A percentile compares a stretch with the other conserved stretches of the same genome.
Evolutionary conservation across 2,113 vertebrate species (phyloP).

Genomic region (Paralichthys olivaceus): DNA sequence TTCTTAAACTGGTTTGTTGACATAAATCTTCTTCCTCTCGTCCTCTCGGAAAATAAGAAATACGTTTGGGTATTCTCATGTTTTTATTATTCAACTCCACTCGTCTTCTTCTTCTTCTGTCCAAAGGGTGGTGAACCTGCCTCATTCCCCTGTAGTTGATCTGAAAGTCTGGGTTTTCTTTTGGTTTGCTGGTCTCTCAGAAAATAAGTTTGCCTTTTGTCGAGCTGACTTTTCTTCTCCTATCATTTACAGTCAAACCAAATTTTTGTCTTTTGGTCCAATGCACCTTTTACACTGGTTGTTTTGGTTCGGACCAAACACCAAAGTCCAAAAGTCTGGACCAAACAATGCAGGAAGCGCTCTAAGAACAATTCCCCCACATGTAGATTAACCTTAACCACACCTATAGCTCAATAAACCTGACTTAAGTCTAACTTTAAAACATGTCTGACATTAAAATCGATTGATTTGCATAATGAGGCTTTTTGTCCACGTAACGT

Average conservation of each 20-base stretch:
- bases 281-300: too few species aligned
- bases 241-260: too few species aligned
- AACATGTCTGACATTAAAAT: not conserved
- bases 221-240: not conserved
- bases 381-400: too few species aligned
- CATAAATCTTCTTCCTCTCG: not conserved
- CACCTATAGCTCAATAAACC: too few species aligned
- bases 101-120: not conserved
- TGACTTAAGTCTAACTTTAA: not conserved
- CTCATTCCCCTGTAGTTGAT: not conserved
- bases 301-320: too few species aligned
- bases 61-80: not conserved
- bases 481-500: too few species aligned
- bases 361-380: too few species aligned
- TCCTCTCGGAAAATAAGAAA: not conserved
- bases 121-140: not conserved
- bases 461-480: too few species aligned
- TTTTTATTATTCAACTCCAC: not conserved
- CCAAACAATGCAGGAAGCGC: not conserved
- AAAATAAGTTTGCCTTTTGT: not conserved
- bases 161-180: not conserved
- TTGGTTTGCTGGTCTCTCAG: too few species aligned
- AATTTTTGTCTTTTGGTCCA: too few species aligned
- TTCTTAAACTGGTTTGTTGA: not conserved
- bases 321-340: not conserved